phyloP scores from a whole-genome alignment of 2,888 invertebrate species.

The Leptarthrus brevirostris region DNA sequence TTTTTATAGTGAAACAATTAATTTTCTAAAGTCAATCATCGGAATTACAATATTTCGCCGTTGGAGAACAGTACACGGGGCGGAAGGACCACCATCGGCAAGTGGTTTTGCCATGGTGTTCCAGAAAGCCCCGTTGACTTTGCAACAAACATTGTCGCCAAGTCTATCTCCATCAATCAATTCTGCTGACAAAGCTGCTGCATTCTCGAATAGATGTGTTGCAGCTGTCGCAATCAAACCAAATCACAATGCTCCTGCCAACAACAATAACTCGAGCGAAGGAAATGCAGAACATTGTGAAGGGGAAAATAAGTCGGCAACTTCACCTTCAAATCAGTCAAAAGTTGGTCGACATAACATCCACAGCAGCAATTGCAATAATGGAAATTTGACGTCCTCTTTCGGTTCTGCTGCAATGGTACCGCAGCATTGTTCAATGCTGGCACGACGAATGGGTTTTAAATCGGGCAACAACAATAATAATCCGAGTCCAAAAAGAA shows the following conservation, averaged over 20 bases:
- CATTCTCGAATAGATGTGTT: background rate
- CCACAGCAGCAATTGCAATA: constrained; percentile 14
- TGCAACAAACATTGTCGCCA: constrained; percentile 21
- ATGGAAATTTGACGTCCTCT: constrained; percentile 26
- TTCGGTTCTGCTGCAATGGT: constrained; percentile 47
- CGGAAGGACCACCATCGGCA: constrained; percentile 57
- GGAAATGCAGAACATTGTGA: background rate
- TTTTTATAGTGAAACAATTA: constrained; percentile 33
- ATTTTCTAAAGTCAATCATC: constrained; percentile 54
- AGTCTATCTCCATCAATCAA: background rate
- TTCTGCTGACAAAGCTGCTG: background rate
- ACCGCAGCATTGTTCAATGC: constrained; percentile 51
- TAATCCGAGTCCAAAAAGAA: constrained; percentile 46
- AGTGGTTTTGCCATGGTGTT: constrained; percentile 57
- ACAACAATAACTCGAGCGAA: background rate
- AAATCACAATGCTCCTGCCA: constrained; percentile 15
- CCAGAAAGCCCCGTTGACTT: constrained; percentile 55
- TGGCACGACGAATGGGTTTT: constrained; percentile 54
- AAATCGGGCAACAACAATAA: constrained; percentile 46
- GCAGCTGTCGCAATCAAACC: constrained; percentile 23
- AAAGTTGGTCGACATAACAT: constrained; percentile 18
- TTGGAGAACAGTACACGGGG: constrained; percentile 57
- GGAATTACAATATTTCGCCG: constrained; percentile 57
- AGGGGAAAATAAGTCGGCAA: background rate
- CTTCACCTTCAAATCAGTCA: constrained; percentile 6